A percentile compares a stretch with the other conserved stretches of the same genome.
Conservation (phyloP, 64 coral and sea anemone species). For the Cladopsammia gracilis region DNA sequence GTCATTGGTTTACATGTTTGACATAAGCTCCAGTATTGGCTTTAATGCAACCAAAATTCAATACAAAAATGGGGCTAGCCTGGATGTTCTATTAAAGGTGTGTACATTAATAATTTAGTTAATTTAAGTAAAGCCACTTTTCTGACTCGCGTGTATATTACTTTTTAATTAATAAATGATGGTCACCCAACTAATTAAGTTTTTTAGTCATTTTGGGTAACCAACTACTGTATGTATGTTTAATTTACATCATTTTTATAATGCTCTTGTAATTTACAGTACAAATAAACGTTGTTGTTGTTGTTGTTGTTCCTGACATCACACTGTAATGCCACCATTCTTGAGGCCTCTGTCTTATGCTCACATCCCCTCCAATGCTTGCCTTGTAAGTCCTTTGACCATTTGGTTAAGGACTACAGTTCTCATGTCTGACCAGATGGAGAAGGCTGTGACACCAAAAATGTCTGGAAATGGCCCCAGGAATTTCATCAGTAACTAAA, state of each 20-base stretch:
- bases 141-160: too few relatives aligned
- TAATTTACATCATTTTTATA: too few relatives aligned
- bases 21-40: neutral
- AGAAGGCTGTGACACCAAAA: neutral
- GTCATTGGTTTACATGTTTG: constrained; percentile 19
- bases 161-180: too few relatives aligned
- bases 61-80: neutral
- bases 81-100: neutral
- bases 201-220: too few relatives aligned
- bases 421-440: constrained; percentile 22
- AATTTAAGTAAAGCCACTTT: too few relatives aligned
- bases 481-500: too few relatives aligned
- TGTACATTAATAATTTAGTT: too few relatives aligned
- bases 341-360: constrained; percentile 20
- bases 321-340: neutral
- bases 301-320: neutral
- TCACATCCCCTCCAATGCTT: constrained; percentile 23
- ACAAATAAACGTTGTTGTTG: too few relatives aligned
- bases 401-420: constrained; percentile 48
- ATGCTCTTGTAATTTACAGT: too few relatives aligned
- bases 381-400: constrained; percentile 38
- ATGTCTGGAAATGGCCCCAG: too few relatives aligned
- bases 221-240: too few relatives aligned
- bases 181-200: too few relatives aligned
- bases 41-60: neutral